phyloP scores from a whole-genome alignment of 2,113 vertebrate genomes.

The Cyprinodon variegatus region DNA sequence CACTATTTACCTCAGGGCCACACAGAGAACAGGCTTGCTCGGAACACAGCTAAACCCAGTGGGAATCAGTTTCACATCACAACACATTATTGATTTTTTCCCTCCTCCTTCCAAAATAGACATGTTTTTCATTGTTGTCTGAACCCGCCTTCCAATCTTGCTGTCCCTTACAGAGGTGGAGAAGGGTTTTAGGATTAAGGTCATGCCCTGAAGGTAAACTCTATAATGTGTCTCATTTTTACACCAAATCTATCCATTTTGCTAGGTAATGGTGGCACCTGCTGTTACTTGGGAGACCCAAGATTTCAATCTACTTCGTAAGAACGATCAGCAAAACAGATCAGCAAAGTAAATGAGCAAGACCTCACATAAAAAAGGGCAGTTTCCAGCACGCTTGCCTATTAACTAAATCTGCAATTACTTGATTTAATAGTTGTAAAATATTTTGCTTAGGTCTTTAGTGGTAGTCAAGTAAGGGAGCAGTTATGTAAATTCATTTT shows the following conservation, averaged over 20 bases:
- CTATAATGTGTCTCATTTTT: conserved; percentile 48
- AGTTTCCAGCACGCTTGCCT: background rate
- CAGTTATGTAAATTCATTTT: background rate
- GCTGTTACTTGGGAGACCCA: background rate
- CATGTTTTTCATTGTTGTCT: conserved; percentile 64
- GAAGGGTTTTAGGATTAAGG: conserved; percentile 61
- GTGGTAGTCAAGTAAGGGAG: background rate
- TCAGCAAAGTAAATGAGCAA: background rate
- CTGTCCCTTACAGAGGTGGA: conserved; percentile 53
- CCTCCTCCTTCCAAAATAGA: conserved; percentile 58
- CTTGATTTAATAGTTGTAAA: background rate
- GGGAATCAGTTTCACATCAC: conserved; percentile 82
- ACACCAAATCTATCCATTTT: conserved; percentile 38
- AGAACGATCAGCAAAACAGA: background rate
- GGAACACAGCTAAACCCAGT: conserved; percentile 68
- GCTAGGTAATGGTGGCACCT: conserved; percentile 20
- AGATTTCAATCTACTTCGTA: background rate
- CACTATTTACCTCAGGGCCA: conserved; percentile 78
- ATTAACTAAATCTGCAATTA: background rate
- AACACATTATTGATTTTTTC: conserved; percentile 80
- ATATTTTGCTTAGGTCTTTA: background rate
- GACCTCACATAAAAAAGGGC: background rate
- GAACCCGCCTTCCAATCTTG: conserved; percentile 61
- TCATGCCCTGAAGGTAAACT: conserved; percentile 62
- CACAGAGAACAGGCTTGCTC: conserved; percentile 66